Percentiles rank a stretch among this genome's conserved stretches.
phyloP scores from a whole-genome alignment of 2,797 vertebrate species.

The Eulemur rubriventer region DNA sequence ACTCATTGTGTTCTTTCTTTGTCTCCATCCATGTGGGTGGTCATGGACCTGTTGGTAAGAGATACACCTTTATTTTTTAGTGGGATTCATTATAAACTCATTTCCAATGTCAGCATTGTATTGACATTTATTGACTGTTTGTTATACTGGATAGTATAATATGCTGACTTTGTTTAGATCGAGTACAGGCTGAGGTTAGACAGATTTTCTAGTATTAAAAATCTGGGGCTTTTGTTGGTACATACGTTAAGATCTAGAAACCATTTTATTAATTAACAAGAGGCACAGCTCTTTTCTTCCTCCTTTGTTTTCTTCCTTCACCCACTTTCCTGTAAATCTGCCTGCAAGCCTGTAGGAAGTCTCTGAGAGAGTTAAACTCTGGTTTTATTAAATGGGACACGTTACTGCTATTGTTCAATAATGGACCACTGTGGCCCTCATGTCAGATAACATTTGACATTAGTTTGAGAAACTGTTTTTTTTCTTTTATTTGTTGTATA shows the following conservation, averaged over 20 bases:
- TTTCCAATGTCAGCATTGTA: not conserved
- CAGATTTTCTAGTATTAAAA: constrained; percentile 49
- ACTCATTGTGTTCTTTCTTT: not conserved
- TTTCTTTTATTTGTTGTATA: not conserved
- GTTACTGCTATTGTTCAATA: not conserved
- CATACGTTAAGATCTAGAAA: not conserved
- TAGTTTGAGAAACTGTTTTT: constrained; percentile 39
- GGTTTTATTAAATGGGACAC: not conserved
- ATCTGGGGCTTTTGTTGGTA: not conserved
- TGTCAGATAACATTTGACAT: constrained; percentile 2
- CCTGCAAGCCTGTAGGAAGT: not conserved
- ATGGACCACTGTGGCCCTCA: not conserved
- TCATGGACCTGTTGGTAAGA: not conserved
- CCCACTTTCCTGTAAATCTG: not conserved
- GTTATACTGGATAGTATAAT: not conserved
- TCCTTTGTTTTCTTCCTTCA: not conserved
- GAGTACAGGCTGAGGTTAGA: not conserved
- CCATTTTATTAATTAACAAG: constrained; percentile 11
- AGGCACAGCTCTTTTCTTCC: not conserved
- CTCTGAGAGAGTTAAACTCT: constrained; percentile 4
- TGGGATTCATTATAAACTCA: not conserved
- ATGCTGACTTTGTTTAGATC: constrained; percentile 15
- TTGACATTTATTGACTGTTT: not conserved
- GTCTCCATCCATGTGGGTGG: not conserved
- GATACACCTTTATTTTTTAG: not conserved